Evolutionary conservation across 2,113 vertebrate genomes (phyloP), one percentile per base, ranked within the genome.

Genomic region (Tupaia chinensis): DNA sequence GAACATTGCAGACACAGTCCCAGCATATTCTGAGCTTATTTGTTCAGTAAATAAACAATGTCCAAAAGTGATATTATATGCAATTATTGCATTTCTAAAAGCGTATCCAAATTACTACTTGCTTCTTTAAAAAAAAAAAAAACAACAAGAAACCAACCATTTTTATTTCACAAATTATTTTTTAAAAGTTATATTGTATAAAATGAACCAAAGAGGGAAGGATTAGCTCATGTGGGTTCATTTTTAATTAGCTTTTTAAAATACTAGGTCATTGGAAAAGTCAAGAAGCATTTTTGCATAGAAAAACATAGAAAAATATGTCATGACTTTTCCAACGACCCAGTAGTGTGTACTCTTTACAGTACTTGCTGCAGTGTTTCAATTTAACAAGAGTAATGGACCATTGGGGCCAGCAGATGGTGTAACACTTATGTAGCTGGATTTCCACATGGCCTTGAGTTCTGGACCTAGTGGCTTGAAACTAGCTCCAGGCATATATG

Each of bases 231-330:
- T 14, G 66, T 88, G n/a, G 16, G 27, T 60, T 85, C 8, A 65
- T 87, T 34, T 77, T 94, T 81, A 91, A 86, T 93, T 87, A 77
- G 60, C 4, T 54, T 93, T 88, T 65, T 95, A 82, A 88, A 96
- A 61, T 87, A 90, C 61, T 72, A 86, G 53, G 34, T 44, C 16
- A 44, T 44, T 44, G 44, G 44, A 44, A 44, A 44, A 44, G 44
- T 44, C 44, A 44, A 44, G 44, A 44, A 44, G 44, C 44, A 44
- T 44, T 44, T 44, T 44, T 44, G 44, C 5, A 44, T 44, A 44
- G 44, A 44, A 44, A 44, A 44, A 44, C 44, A 44, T 44, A 44
- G 44, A 44, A 44, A 44, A 44, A 44, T 44, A 44, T 44, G 44
- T 44, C 44, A 44, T 44, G 44, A 44, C 44, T 44, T 44, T 44